These are phyloP conservation scores for Mus caroli DNA, from an alignment of 2,797 vertebrate species.

Conservation along the genomic window DNA sequence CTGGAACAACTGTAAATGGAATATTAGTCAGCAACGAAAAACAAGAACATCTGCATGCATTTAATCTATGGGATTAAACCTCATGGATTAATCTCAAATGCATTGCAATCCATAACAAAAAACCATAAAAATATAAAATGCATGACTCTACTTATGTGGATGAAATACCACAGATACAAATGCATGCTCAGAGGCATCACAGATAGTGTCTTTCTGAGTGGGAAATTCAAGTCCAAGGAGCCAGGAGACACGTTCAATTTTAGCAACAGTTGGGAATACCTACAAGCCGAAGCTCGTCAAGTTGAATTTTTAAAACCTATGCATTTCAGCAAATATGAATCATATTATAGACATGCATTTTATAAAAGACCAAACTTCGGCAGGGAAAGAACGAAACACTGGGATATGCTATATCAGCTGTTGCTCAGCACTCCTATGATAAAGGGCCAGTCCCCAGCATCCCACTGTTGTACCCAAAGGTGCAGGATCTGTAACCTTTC, in stretches of 20 bases:
- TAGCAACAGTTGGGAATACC: neutral
- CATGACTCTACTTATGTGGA: neutral
- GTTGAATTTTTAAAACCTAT: neutral
- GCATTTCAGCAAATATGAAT: neutral
- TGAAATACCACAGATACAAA: neutral
- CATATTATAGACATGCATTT: neutral
- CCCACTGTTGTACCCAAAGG: neutral
- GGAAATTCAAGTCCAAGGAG: neutral
- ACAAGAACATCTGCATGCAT: neutral
- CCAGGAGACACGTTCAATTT: neutral
- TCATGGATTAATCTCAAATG: slow-evolving; percentile 5
- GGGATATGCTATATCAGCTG: neutral
- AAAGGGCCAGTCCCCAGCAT: neutral
- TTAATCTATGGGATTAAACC: neutral
- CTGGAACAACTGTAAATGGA: neutral
- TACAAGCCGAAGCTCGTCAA: neutral
- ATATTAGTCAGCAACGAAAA: neutral
- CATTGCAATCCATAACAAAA: neutral
- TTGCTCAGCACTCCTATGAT: too few species aligned
- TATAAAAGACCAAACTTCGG: neutral
- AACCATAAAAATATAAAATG: neutral
- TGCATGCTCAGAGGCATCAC: neutral
- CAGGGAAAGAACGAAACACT: neutral
- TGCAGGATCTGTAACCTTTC: neutral
- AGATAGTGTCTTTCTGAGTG: neutral